Evolutionary conservation across 2,888 invertebrate genomes (phyloP).

Genomic region (Pollenia angustigena): DNA sequence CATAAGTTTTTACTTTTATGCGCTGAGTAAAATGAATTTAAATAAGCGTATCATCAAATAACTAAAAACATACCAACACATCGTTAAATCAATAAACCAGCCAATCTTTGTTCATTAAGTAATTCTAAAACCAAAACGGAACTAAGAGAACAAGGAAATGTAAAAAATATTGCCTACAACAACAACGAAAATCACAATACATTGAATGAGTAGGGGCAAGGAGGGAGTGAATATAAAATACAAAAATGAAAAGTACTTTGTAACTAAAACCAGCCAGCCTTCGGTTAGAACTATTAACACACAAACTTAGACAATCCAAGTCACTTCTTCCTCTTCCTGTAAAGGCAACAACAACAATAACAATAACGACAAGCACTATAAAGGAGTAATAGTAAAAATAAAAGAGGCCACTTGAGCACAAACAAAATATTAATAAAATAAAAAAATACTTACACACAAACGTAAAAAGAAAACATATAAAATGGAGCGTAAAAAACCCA

Average conservation of each 20-base stretch:
- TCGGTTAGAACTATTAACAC: constrained; percentile 26
- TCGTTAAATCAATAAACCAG: constrained; percentile 49
- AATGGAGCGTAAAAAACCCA: too few relatives aligned
- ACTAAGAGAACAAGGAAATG: constrained; percentile 18
- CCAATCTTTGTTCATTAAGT: constrained; percentile 23
- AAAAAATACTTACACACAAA: too few relatives aligned
- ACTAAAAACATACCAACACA: constrained; percentile 44
- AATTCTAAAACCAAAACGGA: constrained; percentile 43
- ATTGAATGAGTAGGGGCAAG: not conserved
- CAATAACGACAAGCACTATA: constrained; percentile 11
- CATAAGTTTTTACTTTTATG: constrained; percentile 9
- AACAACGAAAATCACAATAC: constrained; percentile 5
- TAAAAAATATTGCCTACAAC: constrained; percentile 21
- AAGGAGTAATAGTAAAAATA: constrained; percentile 50
- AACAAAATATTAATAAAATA: constrained; percentile 54
- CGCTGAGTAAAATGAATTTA: constrained; percentile 1
- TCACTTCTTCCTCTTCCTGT: not conserved
- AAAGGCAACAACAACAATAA: not conserved
- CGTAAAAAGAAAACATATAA: too few relatives aligned
- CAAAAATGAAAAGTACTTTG: constrained; percentile 10
- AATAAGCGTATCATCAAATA: constrained; percentile 23
- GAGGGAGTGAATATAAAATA: not conserved
- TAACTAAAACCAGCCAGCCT: constrained; percentile 13
- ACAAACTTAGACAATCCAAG: not conserved
- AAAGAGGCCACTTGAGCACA: constrained; percentile 49